These are phyloP conservation scores for Gopherus evgoodei DNA, from an alignment of 2,113 vertebrate species.

Conservation along the genomic window DNA sequence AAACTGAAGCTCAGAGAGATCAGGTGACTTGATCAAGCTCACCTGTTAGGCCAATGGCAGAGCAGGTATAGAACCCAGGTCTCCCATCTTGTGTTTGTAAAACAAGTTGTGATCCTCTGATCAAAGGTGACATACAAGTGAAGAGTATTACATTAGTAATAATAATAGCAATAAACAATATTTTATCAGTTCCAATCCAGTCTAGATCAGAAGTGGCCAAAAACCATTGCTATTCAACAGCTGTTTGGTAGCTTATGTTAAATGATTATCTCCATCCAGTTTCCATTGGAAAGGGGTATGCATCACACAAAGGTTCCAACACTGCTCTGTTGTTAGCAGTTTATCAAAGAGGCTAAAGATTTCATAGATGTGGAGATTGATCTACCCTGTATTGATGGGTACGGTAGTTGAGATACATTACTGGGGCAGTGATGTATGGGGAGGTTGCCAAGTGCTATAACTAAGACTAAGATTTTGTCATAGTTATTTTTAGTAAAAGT, in stretches of 20 bases:
- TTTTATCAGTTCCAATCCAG: background rate
- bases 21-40: background rate
- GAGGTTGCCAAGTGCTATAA: background rate
- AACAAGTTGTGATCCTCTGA: background rate
- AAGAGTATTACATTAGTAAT: background rate
- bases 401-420: background rate
- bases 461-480: no score
- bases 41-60: background rate
- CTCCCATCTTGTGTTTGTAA: background rate
- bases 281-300: background rate
- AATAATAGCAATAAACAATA: rapidly evolving
- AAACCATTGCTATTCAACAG: background rate
- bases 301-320: background rate
- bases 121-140: background rate
- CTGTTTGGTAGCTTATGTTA: background rate
- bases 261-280: background rate
- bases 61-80: background rate
- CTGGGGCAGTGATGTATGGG: background rate
- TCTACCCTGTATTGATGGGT: background rate
- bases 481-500: no score
- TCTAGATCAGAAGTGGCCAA: background rate
- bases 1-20: background rate
- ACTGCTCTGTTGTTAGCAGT: rapidly evolving
- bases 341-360: background rate
- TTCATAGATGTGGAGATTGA: background rate